Evolutionary conservation across 2,888 invertebrate species (phyloP), one percentile per base, ranked within the genome.

Genomic region (Acrobasis repandana): DNA sequence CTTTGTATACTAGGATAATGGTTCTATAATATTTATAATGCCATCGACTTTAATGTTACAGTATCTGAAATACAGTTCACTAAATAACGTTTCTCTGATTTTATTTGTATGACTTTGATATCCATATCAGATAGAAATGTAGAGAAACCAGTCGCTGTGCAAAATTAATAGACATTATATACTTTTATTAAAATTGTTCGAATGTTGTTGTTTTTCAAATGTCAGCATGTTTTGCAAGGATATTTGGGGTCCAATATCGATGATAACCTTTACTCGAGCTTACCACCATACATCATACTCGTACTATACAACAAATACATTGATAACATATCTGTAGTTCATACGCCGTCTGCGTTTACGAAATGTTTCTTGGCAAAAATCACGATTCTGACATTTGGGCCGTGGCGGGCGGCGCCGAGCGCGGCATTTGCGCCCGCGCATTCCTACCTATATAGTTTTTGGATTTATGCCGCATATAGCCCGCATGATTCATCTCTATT

Each of bases 361-460:
- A 86, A 90, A 91, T 69, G 77, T 83, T 84, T 83, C 85, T 82
- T 75, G 77, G 73, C 88, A 90, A 88, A 90, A 90, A 89, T 88
- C 91, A 91, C 91, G 91, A 90, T 82, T 83, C 81, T 88, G 91
- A 90, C 91, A 91, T 91, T 91, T 90, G 76, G 77, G 80, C 76
- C 76, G 83, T 81, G 81, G 75, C 83, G 78, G 85, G 85, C 77
- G 82, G 84, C 76, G 80, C 78, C 71, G 85, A 83, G 80, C 85
- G 74, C 86, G 91, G 85, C 88, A 89, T 90, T 90, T 74, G 80
- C 80, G 80, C 74, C 70, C 58, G 77, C 78, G 79, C 86, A 86
- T 88, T 79, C 88, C 83, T 66, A 64, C 65, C 57, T 63, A 68
- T 69, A 67, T 69, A 65, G 58, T 63, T 65, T 61, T 28, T 50